Evolutionary conservation across 2,797 vertebrate species (phyloP), one percentile per base, ranked within the genome.

Genomic region (Mallotus villosus): DNA sequence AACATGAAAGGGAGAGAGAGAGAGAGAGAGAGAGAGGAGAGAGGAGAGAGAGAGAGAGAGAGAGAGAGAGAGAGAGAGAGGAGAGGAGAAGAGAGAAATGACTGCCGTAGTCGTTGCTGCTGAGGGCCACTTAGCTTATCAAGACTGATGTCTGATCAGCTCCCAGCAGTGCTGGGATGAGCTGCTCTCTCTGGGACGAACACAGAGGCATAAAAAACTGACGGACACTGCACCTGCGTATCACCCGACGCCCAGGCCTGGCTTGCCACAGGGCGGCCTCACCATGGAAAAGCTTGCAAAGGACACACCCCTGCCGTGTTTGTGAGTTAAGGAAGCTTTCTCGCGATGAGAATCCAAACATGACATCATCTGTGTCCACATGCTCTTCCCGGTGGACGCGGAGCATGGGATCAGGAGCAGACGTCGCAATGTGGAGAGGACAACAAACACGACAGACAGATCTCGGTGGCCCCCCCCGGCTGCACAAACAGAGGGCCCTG

Each of bases 91-190:
- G 14, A 71, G 9, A 51, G 12, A 32, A 11, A 49, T 65, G 16
- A 51, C 37, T 51, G 37, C 64, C 16, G 21, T 25, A 84, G 72
- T 29, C 46, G 74, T 67, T 75, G 81, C 80, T 88, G 83, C 86
- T 88, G 85, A 88, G 86, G 84, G 85, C 83, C 85, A 87, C 84
- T 90, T 89, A 86, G 85, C 82, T 88, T 81, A 88, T 90, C 82
- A 82, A 80, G 81, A 78, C 84, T 85, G 85, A 85, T 86, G 86
- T 83, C 82, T 68, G 82, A 84, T 81, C 75, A 82, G 74, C 74
- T 86, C 85, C 77, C 79, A 84, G 79, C 78, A 78, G 89, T 86
- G 89, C 88, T 41, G 78, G 86, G 91, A 90, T 88, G 82, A 90
- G 82, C 72, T 64, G 74, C 49, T 22, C 75, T 22, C 75, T 81